phyloP scores from a whole-genome alignment of 2,113 vertebrate species.

The Axis porcinus region DNA sequence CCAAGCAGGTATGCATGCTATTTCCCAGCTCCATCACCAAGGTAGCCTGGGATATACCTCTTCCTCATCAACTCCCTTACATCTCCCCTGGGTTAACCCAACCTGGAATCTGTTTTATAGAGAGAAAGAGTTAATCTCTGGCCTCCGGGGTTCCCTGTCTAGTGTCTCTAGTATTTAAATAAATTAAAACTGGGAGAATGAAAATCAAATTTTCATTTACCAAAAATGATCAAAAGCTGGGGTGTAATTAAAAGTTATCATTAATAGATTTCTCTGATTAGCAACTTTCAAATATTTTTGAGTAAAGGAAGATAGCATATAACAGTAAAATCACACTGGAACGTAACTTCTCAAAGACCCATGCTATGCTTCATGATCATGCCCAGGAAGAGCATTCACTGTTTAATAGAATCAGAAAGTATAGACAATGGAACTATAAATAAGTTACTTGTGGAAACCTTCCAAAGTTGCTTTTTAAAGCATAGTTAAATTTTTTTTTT shows the following conservation, averaged over 20 bases:
- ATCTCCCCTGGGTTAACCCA: neutral
- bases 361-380: neutral
- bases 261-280: neutral
- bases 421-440: neutral
- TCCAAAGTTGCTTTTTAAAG: conserved; percentile 7
- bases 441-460: neutral
- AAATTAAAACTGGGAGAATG: neutral
- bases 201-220: neutral
- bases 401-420: neutral
- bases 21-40: neutral
- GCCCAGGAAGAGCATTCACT: neutral
- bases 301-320: neutral
- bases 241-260: neutral
- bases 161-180: neutral
- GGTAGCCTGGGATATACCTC: neutral
- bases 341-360: neutral
- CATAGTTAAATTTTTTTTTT: neutral
- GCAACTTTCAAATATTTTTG: neutral
- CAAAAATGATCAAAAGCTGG: neutral
- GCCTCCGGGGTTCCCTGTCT: neutral
- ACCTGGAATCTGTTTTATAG: neutral
- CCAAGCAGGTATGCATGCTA: neutral
- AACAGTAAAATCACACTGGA: neutral
- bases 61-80: neutral
- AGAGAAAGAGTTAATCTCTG: neutral